These are phyloP conservation scores for Plusia festucae DNA, from an alignment of 2,888 invertebrate species.

Conservation along the genomic window DNA sequence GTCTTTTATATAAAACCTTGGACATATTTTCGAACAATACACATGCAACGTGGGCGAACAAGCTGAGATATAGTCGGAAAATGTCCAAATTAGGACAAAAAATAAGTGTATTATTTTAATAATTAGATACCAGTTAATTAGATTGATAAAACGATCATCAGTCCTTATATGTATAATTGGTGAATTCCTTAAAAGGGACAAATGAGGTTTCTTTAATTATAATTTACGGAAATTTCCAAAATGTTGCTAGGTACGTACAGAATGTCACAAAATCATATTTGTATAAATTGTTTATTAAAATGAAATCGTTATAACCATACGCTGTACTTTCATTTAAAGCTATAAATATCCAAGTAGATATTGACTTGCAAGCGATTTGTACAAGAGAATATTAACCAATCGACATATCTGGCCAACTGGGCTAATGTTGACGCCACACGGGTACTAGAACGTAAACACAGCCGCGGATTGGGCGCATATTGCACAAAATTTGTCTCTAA, in stretches of 20 bases:
- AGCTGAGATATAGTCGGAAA: slow-evolving; percentile 21
- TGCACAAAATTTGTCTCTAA: slow-evolving; percentile 83
- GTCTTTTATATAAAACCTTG: slow-evolving; percentile 52
- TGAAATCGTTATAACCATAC: neutral
- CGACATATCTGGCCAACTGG: slow-evolving; percentile 64
- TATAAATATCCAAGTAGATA: slow-evolving; percentile 8
- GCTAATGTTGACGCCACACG: slow-evolving; percentile 64
- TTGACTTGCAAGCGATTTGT: slow-evolving; percentile 42
- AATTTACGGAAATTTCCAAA: neutral
- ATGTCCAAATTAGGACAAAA: slow-evolving; percentile 44
- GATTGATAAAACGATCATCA: neutral
- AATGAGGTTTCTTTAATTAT: neutral
- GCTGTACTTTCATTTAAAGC: slow-evolving; percentile 1
- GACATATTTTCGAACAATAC: slow-evolving; percentile 51
- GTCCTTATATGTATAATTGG: too few species aligned
- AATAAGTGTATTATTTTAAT: slow-evolving; percentile 5
- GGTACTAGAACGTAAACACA: slow-evolving; percentile 63
- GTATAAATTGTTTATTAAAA: slow-evolving; percentile 1
- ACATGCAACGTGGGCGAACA: slow-evolving; percentile 45
- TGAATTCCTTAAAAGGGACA: slow-evolving; percentile 16
- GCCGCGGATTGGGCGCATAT: slow-evolving; percentile 70
- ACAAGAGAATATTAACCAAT: slow-evolving; percentile 49
- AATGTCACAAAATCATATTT: neutral
- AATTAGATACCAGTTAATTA: neutral
- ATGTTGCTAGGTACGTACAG: neutral